Conservation (phyloP, 2,888 invertebrate genomes). For the Drosophila kambysellisi region DNA sequence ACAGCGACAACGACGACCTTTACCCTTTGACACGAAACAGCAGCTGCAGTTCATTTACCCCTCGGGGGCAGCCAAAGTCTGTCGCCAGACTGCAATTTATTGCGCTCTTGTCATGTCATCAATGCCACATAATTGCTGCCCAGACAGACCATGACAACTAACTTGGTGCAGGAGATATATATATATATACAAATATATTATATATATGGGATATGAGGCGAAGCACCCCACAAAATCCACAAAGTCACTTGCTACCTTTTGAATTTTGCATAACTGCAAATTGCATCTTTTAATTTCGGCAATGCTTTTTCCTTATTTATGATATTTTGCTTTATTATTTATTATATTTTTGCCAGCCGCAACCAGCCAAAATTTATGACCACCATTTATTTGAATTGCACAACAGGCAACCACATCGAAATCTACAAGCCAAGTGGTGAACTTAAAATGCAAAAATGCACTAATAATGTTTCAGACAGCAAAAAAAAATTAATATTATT, state of each 20-base stretch:
- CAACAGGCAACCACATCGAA: conserved; percentile 8
- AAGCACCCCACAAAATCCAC: not conserved
- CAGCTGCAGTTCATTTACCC: conserved; percentile 53
- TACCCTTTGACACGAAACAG: conserved; percentile 9
- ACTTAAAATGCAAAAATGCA: not conserved
- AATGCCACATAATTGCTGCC: conserved; percentile 28
- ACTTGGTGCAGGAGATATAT: not conserved
- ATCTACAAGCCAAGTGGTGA: not conserved
- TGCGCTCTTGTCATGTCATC: conserved; percentile 19
- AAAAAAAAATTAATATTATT: not conserved
- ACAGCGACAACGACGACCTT: conserved; percentile 43
- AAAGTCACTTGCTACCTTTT: not conserved
- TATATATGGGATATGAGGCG: no score
- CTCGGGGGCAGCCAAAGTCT: conserved; percentile 8
- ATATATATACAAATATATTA: no score
- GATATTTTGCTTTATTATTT: conserved; percentile 64
- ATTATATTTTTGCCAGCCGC: conserved; percentile 53
- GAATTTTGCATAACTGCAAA: not conserved
- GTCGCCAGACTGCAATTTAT: conserved; percentile 20
- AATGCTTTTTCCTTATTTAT: conserved; percentile 59
- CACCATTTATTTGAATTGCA: conserved; percentile 20
- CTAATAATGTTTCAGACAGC: not conserved
- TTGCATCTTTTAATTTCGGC: conserved; percentile 32
- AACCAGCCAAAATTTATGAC: conserved; percentile 44
- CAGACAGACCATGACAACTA: not conserved